phyloP scores from a whole-genome alignment of 2,888 invertebrate species.

The Nesidiocoris tenuis region DNA sequence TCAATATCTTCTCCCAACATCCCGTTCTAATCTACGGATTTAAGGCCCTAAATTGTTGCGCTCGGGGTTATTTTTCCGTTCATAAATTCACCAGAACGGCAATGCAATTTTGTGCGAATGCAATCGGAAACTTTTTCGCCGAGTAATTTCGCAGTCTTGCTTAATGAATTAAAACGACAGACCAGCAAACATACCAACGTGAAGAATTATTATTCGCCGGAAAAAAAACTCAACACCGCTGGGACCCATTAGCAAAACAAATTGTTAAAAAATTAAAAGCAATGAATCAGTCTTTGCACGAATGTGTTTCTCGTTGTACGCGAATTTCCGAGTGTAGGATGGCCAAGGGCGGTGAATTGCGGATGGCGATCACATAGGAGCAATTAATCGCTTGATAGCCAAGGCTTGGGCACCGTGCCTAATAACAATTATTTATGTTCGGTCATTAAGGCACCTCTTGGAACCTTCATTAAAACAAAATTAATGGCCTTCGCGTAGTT shows the following conservation, averaged over 20 bases:
- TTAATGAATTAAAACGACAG: neutral
- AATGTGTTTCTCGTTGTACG: neutral
- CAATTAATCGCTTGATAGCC: constrained; percentile 23
- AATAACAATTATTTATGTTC: neutral
- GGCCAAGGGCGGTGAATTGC: constrained; percentile 6
- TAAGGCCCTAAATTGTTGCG: too few relatives aligned
- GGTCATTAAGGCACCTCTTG: neutral
- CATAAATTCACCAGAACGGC: too few relatives aligned
- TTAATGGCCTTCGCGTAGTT: neutral
- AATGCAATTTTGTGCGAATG: too few relatives aligned
- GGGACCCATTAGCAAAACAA: neutral
- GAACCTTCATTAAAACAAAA: neutral
- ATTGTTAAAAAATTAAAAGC: neutral
- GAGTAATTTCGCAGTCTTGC: too few relatives aligned
- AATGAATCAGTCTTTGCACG: neutral
- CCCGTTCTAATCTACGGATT: too few relatives aligned
- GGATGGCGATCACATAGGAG: constrained; percentile 38
- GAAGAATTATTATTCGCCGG: neutral
- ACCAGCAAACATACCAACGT: neutral
- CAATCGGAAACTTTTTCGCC: too few relatives aligned
- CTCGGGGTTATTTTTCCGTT: too few relatives aligned
- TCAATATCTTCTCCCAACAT: too few relatives aligned
- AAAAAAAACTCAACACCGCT: neutral
- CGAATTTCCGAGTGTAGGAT: too few relatives aligned
- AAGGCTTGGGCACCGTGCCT: neutral